These are phyloP conservation scores for Leptoclinus maculatus DNA, from an alignment of 2,797 vertebrate species.

Conservation along the genomic window DNA sequence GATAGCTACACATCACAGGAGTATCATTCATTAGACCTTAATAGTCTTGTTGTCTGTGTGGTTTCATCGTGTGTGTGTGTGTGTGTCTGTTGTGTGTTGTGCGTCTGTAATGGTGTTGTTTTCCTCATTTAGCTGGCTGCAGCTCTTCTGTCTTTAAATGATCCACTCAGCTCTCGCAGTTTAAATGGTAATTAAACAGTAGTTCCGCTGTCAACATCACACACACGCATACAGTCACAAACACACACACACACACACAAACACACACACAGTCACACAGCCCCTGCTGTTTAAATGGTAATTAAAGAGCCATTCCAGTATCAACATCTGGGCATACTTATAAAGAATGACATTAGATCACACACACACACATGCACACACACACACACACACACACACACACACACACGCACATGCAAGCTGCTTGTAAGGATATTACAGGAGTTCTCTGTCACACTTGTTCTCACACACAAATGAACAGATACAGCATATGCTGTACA, in stretches of 20 bases:
- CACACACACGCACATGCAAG: slow-evolving; percentile 28
- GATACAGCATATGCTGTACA: not conserved
- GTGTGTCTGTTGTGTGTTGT: slow-evolving; percentile 24
- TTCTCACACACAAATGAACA: slow-evolving; percentile 13
- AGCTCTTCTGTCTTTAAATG: slow-evolving; percentile 92
- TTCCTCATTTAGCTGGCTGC: slow-evolving; percentile 95
- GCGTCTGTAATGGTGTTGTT: slow-evolving; percentile 90
- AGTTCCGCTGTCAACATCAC: slow-evolving; percentile 94
- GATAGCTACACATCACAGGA: slow-evolving; percentile 91
- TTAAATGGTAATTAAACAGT: slow-evolving; percentile 99
- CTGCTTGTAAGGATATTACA: slow-evolving; percentile 41
- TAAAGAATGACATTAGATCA: slow-evolving; percentile 76
- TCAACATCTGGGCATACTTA: slow-evolving; percentile 92
- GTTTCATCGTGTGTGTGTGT: slow-evolving; percentile 9
- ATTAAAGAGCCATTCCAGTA: slow-evolving; percentile 97
- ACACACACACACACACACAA: slow-evolving; percentile 38
- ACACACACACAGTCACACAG: slow-evolving; percentile 55
- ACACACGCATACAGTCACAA: slow-evolving; percentile 35
- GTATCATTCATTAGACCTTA: slow-evolving; percentile 93
- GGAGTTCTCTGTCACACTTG: slow-evolving; percentile 14
- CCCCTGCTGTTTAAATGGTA: slow-evolving; percentile 98
- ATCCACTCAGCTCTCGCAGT: slow-evolving; percentile 97
- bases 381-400: slow-evolving; percentile 23
- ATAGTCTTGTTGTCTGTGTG: slow-evolving; percentile 86
- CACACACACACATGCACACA: slow-evolving; percentile 33